Evolutionary conservation across 2,797 vertebrate genomes (phyloP).

Genomic region (Calcarius lapponicus): DNA sequence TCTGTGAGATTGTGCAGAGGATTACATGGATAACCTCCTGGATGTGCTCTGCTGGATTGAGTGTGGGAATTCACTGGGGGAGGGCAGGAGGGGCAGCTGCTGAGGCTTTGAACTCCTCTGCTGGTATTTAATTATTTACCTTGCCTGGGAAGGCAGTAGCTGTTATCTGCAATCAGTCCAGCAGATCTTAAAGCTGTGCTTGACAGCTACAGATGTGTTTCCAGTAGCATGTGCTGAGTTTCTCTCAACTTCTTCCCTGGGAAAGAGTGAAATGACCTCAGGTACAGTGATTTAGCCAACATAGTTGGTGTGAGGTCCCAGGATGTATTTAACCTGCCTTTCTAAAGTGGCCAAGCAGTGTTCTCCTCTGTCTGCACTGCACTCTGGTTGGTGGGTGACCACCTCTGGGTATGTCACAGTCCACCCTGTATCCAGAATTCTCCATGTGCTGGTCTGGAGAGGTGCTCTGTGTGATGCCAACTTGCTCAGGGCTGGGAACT

Average conservation of each 20-base stretch:
- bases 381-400: background rate
- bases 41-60: background rate
- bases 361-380: background rate
- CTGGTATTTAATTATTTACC: slow-evolving; percentile 14
- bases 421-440: background rate
- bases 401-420: background rate
- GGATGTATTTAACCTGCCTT: background rate
- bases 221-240: background rate
- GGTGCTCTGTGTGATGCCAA: background rate
- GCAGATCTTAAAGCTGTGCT: background rate
- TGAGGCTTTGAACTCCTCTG: slow-evolving; percentile 21
- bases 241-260: background rate
- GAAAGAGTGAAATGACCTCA: background rate
- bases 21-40: background rate
- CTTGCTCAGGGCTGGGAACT: background rate
- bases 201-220: background rate
- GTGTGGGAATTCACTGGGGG: background rate
- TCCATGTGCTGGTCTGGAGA: background rate
- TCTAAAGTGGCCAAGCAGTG: background rate
- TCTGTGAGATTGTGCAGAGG: background rate
- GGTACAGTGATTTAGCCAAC: background rate
- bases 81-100: background rate
- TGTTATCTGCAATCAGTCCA: background rate
- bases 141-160: background rate
- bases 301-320: background rate